phyloP scores from a whole-genome alignment of 2,113 vertebrate species.

The Solea solea region DNA sequence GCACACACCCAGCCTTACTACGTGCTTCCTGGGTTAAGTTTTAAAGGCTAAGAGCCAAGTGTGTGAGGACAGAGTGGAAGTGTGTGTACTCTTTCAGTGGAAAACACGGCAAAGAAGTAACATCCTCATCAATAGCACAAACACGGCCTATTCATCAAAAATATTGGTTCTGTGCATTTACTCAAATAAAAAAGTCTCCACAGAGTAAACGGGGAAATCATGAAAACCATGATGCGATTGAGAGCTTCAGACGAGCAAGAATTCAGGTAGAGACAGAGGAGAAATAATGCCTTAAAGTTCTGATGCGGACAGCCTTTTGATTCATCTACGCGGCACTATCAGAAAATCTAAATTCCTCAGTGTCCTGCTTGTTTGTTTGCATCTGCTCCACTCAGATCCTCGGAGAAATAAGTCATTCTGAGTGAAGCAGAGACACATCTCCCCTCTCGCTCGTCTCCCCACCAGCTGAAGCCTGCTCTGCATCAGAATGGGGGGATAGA shows the following conservation, averaged over 20 bases:
- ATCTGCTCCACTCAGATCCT: constrained; percentile 38
- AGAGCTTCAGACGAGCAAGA: not conserved
- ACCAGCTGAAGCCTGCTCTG: constrained; percentile 54
- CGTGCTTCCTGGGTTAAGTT: constrained; percentile 16
- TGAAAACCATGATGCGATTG: not conserved
- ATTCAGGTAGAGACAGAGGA: not conserved
- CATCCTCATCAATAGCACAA: constrained; percentile 13
- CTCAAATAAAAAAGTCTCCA: not conserved
- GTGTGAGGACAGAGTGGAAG: constrained; percentile 23
- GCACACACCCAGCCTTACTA: constrained; percentile 3
- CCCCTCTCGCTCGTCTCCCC: constrained; percentile 13
- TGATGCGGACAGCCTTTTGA: constrained; percentile 12
- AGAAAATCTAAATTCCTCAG: constrained; percentile 43
- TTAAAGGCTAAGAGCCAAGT: constrained; percentile 18
- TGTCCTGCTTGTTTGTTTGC: constrained; percentile 52
- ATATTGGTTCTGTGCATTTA: not conserved
- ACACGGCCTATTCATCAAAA: constrained; percentile 1
- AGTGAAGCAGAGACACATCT: constrained; percentile 45
- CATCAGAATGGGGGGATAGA: constrained; percentile 60
- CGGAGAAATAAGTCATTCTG: constrained; percentile 62
- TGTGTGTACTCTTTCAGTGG: constrained; percentile 14
- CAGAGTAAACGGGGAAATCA: not conserved
- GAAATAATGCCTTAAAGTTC: constrained; percentile 4
- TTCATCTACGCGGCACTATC: constrained; percentile 5
- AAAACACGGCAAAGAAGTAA: constrained; percentile 25